Base-by-base conservation (phyloP, 2,797 vertebrate species). In the Capromys pilorides region DNA sequence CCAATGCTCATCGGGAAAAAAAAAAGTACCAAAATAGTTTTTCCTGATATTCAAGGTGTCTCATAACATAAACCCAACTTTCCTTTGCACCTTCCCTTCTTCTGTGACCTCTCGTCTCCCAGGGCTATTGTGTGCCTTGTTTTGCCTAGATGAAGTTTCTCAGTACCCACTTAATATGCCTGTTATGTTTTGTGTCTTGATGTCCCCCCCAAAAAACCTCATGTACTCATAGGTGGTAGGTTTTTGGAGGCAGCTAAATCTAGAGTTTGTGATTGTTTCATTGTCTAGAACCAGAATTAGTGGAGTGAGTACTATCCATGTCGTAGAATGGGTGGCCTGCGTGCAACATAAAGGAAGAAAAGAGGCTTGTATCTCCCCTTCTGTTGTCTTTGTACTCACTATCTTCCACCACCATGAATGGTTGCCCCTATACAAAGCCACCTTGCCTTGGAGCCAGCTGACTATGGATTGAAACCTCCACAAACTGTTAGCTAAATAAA, bases 1-100 rank as follows among this genome's bases (percentile, higher is more conserved):
- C 7, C 16, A 86, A n/a, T 57, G 16, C 33, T 67, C 13, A 33
- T 5, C n/a, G n/a, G n/a, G n/a, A n/a, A n/a, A n/a, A n/a, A 75
- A 59, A 81, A 93, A 87, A 96, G 73, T 85, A 77, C 78, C 82
- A 78, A 62, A 87, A 71, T 92, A 41, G 39, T 88, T 73, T 85
- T 82, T 62, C 73, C 62, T 94, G 57, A 61, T 82, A 39, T 88
- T n/a, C 36, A 88, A 92, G 24, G 73, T 39, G 21, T 13, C 62
- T 87, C 82, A 78, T 73, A 51, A 86, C 11, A 59, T 49, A 28
- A 94, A 80, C 39, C 41, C 61, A 85, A 16, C 41, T 92, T 93
- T 36, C 59, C 36, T 95, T 87, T 87, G 39, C 78, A 67, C 31
- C 28, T 36, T 94, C 75, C 91, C 57, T 54, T 49, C 59, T 92